Evolutionary conservation across 2,888 invertebrate species (phyloP), one percentile per base, ranked within the genome.

Genomic region (Esperia sulphurella): DNA sequence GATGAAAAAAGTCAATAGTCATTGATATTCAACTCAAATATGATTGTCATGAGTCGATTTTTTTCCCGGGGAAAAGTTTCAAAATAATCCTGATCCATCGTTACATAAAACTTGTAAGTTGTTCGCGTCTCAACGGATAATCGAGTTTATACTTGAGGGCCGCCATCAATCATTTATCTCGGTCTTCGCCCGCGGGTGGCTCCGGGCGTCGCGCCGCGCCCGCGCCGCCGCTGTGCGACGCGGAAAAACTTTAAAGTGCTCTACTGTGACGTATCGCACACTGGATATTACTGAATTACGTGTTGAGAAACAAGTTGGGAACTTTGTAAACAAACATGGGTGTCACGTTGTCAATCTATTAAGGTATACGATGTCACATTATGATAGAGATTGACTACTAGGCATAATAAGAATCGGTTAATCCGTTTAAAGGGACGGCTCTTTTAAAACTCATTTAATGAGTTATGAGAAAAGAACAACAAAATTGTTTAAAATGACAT

Each of bases 71-170:
- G 67, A 75, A 74, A 87, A 86, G 78, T 87, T 84, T 78, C 73
- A 45, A 68, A 81, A 83, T 87, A 89, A 86, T 87, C 85, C 81
- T 83, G 87, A 87, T 88, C 87, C 88, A 86, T 88, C 87, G 87
- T 87, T 85, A 89, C 84, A 88, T 83, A 88, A 88, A 89, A 89
- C 80, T 88, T 87, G 87, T 83, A 83, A 87, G 88, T 88, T 87
- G 87, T 88, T 87, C 88, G 79, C 86, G 88, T 86, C 87, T 84
- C 84, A 74, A 74, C 83, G 87, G 88, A 89, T 89, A 89, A 89
- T 89, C 88, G 88, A 89, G 88, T 89, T 89, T 89, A 84, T 88
- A 84, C 88, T 89, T 88, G 84, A 81, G 81, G 80, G 74, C 79
- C 77, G 78, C 84, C 88, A 89, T 89, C 88, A 88, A 89, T 89